Percentiles rank a stretch among this genome's conserved stretches.
Evolutionary conservation across 1,140 invertebrate genomes (phyloP).

Genomic region (Schlechtendalia chinensis): DNA sequence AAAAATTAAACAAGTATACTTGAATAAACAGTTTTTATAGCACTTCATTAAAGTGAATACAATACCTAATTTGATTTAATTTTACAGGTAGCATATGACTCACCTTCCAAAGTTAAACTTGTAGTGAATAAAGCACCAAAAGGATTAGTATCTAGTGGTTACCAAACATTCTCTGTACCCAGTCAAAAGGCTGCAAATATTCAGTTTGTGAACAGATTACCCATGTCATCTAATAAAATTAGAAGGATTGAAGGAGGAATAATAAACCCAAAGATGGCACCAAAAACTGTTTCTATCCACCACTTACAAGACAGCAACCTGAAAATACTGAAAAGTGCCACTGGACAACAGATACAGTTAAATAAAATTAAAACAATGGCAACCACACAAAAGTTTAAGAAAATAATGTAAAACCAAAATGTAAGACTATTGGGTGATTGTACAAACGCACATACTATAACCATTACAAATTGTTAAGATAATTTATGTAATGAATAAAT

Average conservation of each 20-base stretch:
- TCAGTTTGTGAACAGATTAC: conserved; percentile 38
- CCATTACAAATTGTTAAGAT: background rate
- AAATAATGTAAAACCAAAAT: conserved; percentile 38
- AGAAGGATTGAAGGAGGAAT: conserved; percentile 6
- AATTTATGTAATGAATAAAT: conserved; percentile 12
- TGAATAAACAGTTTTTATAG: background rate
- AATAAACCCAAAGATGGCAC: background rate
- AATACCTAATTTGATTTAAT: background rate
- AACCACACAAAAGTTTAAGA: conserved; percentile 43
- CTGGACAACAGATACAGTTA: conserved; percentile 13
- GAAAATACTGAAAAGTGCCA: background rate
- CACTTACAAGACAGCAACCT: conserved; percentile 28
- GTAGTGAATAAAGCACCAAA: conserved; percentile 41
- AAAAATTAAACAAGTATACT: conserved; percentile 31
- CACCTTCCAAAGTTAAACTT: conserved; percentile 37
- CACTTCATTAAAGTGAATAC: background rate
- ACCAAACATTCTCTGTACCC: conserved; percentile 45
- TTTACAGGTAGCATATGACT: conserved; percentile 44
- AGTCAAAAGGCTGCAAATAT: conserved; percentile 33
- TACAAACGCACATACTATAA: background rate
- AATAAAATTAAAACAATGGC: conserved; percentile 48
- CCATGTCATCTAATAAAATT: background rate
- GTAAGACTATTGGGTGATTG: conserved; percentile 1
- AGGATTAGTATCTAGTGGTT: conserved; percentile 31
- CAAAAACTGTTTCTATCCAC: conserved; percentile 40